Percentiles rank a stretch among this genome's conserved stretches.
These are phyloP conservation scores for Scolopax mira DNA, from an alignment of 2,113 vertebrate species.

Conservation along the genomic window DNA sequence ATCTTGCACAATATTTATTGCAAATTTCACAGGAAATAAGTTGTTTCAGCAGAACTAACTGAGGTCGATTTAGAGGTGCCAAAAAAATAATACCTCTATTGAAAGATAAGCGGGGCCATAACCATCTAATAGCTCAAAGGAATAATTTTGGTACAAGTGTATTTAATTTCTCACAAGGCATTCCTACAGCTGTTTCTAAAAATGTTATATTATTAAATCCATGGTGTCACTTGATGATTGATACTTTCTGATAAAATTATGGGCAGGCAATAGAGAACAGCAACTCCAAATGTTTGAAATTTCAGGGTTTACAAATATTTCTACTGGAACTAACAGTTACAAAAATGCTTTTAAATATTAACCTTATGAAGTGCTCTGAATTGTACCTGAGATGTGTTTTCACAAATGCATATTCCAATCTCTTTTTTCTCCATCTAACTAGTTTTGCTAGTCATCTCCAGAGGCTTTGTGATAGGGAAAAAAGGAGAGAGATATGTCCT, in stretches of 20 bases:
- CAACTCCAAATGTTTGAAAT: neutral
- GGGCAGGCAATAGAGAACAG: neutral
- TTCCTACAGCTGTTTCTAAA: neutral
- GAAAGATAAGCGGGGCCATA: neutral
- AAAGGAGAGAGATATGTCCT: neutral
- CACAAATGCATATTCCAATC: neutral
- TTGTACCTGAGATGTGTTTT: neutral
- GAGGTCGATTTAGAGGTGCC: neutral
- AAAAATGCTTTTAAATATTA: neutral
- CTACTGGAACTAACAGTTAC: neutral
- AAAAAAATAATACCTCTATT: neutral
- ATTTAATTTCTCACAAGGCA: neutral
- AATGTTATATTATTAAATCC: neutral
- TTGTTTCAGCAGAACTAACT: neutral
- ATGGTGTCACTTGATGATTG: neutral
- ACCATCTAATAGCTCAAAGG: neutral
- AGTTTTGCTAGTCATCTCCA: neutral
- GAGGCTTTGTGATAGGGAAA: neutral
- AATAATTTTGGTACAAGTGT: neutral
- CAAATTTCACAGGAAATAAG: neutral
- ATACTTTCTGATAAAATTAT: neutral
- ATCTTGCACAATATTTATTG: neutral
- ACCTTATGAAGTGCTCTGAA: neutral
- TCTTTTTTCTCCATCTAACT: neutral
- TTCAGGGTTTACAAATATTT: neutral